Evolutionary conservation across 2,888 invertebrate species (phyloP), one percentile per base, ranked within the genome.

Genomic region (Psylliodes chrysocephalus): DNA sequence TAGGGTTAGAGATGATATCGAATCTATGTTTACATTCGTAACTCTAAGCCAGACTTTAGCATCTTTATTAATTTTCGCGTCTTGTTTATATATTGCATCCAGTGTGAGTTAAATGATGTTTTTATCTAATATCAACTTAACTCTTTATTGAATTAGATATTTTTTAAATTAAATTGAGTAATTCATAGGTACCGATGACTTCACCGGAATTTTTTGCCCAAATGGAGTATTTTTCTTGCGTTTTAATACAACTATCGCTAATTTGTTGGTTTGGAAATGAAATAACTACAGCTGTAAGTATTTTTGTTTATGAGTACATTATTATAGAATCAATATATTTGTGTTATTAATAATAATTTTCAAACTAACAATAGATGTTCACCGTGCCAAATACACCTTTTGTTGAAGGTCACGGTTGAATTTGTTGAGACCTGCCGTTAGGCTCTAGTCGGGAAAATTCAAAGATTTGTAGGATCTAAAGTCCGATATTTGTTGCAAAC

Each of bases 261-360:
- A 71, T 72, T 25, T 73, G 72, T 46, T 75, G 70, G 68, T 75
- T 71, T 61, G 74, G 75, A 28, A 74, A 73, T 59, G 69, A 74
- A 67, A 72, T 75, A 7, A 74, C 72, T 4, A 19, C 55, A 12
- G 68, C 71, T 6, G 75, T 75, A 67, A 73, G 74, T 69, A 47
- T n/a, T n/a, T n/a, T n/a, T n/a, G n/a, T n/a, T n/a, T n/a, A n/a
- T n/a, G n/a, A n/a, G n/a, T n/a, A n/a, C n/a, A n/a, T n/a, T n/a
- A n/a, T n/a, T n/a, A n/a, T n/a, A n/a, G n/a, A n/a, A n/a, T n/a
- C n/a, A n/a, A n/a, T n/a, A n/a, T n/a, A n/a, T n/a, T n/a, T n/a
- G n/a, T n/a, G n/a, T n/a, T n/a, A n/a, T n/a, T n/a, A n/a, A n/a
- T n/a, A n/a, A n/a, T n/a, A n/a, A n/a, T n/a, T n/a, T n/a, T n/a